phyloP scores from a whole-genome alignment of 2,888 invertebrate genomes.

The Megastigmus dorsalis region DNA sequence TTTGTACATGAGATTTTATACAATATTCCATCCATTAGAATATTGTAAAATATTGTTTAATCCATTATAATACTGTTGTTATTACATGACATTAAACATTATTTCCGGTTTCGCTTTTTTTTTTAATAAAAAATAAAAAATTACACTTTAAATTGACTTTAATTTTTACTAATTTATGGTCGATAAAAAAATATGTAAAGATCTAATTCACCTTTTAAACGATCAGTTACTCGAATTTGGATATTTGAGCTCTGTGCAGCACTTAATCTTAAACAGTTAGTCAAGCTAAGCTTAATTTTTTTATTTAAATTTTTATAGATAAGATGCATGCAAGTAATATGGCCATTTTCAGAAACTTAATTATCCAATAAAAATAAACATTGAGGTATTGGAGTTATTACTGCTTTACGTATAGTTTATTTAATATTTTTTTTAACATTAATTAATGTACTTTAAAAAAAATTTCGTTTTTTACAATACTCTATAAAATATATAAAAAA shows the following conservation, averaged over 20 bases:
- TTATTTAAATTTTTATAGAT: no score
- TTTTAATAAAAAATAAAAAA: not conserved
- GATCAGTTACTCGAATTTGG: constrained; percentile 18
- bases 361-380: not conserved
- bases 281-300: constrained; percentile 16
- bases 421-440: not conserved
- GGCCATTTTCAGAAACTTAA: no score
- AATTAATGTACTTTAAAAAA: no score
- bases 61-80: not conserved
- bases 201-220: not conserved
- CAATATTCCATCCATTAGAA: no score
- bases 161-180: not conserved
- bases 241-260: constrained; percentile 3
- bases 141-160: not conserved
- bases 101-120: not conserved
- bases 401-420: constrained; percentile 8
- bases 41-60: no score
- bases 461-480: no score
- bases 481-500: no score
- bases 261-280: constrained; percentile 9
- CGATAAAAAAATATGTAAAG: constrained; percentile 14
- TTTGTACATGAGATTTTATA: constrained; percentile 40
- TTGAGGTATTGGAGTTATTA: no score
- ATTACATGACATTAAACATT: not conserved
- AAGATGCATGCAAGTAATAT: no score